phyloP scores from a whole-genome alignment of 1,140 invertebrate species.

The Vanessa atalanta region DNA sequence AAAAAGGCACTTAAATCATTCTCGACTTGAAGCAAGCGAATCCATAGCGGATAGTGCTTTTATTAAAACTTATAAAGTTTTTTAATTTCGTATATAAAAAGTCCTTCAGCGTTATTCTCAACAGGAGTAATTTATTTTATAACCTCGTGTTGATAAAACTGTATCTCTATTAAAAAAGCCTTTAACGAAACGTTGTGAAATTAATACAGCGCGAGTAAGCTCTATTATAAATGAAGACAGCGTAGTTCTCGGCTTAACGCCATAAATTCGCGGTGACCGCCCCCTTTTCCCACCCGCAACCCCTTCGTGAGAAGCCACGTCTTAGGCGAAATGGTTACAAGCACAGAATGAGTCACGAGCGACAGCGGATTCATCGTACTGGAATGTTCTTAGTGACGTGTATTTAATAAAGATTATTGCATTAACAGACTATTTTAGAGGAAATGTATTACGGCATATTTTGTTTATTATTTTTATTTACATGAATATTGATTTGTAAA shows the following conservation, averaged over 20 bases:
- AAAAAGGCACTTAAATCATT: too few species aligned
- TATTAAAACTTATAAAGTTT: too few species aligned
- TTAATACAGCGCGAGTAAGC: constrained; percentile 20
- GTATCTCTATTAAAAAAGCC: neutral
- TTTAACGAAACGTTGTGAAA: constrained; percentile 11
- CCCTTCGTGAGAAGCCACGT: constrained; percentile 14
- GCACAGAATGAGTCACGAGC: constrained; percentile 14
- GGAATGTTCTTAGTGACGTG: too few species aligned
- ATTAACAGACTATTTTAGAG: too few species aligned
- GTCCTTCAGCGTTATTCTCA: neutral
- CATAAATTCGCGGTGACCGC: constrained; percentile 34
- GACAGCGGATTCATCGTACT: neutral
- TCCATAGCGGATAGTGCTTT: too few species aligned
- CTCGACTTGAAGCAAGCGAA: too few species aligned
- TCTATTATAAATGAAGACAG: constrained; percentile 34
- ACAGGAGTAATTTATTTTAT: neutral
- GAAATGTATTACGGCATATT: too few species aligned
- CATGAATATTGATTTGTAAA: too few species aligned
- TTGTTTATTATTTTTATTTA: too few species aligned
- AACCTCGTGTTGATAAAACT: neutral
- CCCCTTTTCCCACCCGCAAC: constrained; percentile 1
- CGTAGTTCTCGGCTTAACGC: constrained; percentile 31
- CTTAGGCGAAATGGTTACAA: constrained; percentile 26
- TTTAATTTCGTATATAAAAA: too few species aligned
- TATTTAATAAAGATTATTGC: too few species aligned